Base-by-base conservation (phyloP, 2,113 vertebrate species). In the Ceyx cyanopectus region DNA sequence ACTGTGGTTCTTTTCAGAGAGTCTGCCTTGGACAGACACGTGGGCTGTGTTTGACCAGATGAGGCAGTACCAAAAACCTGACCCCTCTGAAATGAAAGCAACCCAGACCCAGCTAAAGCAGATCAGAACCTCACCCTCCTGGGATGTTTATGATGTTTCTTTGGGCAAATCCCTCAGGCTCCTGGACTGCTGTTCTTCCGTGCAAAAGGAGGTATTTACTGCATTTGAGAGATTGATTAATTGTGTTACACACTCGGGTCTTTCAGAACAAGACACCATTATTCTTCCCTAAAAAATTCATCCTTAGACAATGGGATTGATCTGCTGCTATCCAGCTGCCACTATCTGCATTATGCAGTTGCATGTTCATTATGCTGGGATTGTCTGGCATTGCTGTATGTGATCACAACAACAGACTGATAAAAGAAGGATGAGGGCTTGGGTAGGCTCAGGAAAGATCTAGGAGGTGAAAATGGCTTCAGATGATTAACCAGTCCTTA, bases 301-400 rank as follows among this genome's bases (percentile, higher is more conserved):
- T n/a, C 75, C 67, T 73, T 13, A 46, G 62, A 54, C 0, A 0
- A 27, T 6, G 14, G 43, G 26, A 7, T 0, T 26, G n/a, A 62
- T 30, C 46, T 80, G 58, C 53, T 81, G 77, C 57, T 85, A 63
- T 22, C 78, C 69, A 37, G 21, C 7, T 57, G 53, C 48, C 34
- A 1, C 53, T 14, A 8, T 5, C 34, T 65, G 2, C n/a, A 40
- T 3, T 2, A 29, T 4, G 10, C 72, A 70, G 20, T 3, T 53
- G 48, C 30, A 48, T 4, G 32, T 14, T 9, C 2, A 0, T 40
- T 10, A 7, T 2, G 30, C 56, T 81, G 62, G 62, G 34, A 17
- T 1, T 15, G n/a, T 26, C 23, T 2, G 34, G 9, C 69, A 19
- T 0, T 2, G 29, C 4, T 17, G 22, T 27, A 53, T 22, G 50